Conservation (phyloP, 2,113 vertebrate species). For the Acanthochromis polyacanthus region DNA sequence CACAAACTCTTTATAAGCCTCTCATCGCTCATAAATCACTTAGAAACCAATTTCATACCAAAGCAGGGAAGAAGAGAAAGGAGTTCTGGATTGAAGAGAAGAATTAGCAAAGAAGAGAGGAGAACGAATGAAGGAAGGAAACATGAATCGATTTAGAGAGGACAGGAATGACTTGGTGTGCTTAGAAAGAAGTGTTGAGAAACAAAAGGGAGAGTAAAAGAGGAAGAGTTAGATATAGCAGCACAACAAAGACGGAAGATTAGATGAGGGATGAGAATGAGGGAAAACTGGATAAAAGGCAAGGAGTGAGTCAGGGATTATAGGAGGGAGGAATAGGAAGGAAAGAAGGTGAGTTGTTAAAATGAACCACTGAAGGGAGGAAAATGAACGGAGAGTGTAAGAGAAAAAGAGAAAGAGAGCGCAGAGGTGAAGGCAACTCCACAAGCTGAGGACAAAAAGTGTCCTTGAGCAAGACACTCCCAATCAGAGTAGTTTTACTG, state of each 20-base stretch:
- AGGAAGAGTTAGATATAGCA: too few relatives aligned
- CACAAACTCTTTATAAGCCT: constrained; percentile 61
- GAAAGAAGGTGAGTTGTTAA: neutral
- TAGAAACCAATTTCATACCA: constrained; percentile 60
- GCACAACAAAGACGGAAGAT: constrained; percentile 6
- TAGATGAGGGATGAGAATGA: neutral
- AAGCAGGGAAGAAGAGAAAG: constrained; percentile 24
- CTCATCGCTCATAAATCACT: constrained; percentile 61
- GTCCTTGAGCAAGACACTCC: constrained; percentile 29
- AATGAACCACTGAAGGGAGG: neutral
- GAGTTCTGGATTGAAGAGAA: neutral
- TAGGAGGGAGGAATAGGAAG: neutral
- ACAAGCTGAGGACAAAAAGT: too few relatives aligned
- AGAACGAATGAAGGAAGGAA: neutral
- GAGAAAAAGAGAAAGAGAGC: too few relatives aligned
- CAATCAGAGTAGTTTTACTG: neutral
- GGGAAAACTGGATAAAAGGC: neutral
- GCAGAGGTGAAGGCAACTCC: too few relatives aligned
- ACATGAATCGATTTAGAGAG: neutral
- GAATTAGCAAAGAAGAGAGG: constrained; percentile 6
- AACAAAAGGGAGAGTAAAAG: neutral
- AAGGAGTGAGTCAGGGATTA: constrained; percentile 5
- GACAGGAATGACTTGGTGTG: neutral
- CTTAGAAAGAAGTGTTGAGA: too few relatives aligned
- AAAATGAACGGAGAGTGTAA: too few relatives aligned